phyloP scores from a whole-genome alignment of 2,888 invertebrate species.

The Carterocephalus palaemon region DNA sequence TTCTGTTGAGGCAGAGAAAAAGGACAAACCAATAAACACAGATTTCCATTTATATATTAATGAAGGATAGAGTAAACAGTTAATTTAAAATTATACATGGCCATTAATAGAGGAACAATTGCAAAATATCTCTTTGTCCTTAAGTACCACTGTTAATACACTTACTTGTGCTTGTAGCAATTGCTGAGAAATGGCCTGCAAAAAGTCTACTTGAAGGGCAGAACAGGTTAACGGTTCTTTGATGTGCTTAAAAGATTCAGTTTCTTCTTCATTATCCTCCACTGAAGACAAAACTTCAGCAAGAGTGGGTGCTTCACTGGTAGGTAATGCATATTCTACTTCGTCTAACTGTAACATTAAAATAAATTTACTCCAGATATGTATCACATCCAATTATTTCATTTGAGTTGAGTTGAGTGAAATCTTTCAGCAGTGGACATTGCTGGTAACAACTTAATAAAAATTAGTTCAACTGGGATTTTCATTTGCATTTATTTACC shows the following conservation, averaged over 20 bases:
- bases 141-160: too few relatives aligned
- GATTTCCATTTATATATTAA: too few relatives aligned
- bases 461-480: background rate
- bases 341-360: slow-evolving; percentile 58
- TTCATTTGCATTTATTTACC: slow-evolving; percentile 56
- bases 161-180: slow-evolving; percentile 89
- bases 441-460: too few relatives aligned
- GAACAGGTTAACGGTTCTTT: slow-evolving; percentile 61
- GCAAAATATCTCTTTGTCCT: too few relatives aligned
- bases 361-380: too few relatives aligned
- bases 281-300: slow-evolving; percentile 61
- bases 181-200: slow-evolving; percentile 94
- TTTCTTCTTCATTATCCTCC: slow-evolving; percentile 43
- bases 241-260: slow-evolving; percentile 36
- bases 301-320: slow-evolving; percentile 67
- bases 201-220: slow-evolving; percentile 74
- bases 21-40: too few relatives aligned
- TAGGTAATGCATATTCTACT: slow-evolving; percentile 69
- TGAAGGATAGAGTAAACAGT: too few relatives aligned
- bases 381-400: too few relatives aligned
- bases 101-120: background rate
- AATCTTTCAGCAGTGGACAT: too few relatives aligned
- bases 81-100: too few relatives aligned
- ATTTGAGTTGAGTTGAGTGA: too few relatives aligned
- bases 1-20: too few relatives aligned